Evolutionary conservation across 2,797 vertebrate genomes (phyloP).

Genomic region (Acrocephalus scirpaceus): DNA sequence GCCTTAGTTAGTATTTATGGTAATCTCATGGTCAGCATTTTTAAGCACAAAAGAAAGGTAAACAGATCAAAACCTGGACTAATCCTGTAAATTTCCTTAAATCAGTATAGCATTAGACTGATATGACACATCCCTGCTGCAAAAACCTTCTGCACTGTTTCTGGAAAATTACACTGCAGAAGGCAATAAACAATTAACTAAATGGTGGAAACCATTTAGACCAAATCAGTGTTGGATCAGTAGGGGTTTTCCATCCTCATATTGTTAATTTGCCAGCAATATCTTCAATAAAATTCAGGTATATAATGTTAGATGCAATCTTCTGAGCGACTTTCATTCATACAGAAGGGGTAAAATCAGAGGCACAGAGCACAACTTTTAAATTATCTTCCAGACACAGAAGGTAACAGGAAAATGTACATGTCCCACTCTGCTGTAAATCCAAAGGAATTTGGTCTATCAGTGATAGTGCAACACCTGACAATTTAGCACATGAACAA

Average conservation of each 20-base stretch:
- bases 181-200: neutral
- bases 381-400: neutral
- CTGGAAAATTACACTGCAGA: neutral
- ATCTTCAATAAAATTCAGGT: neutral
- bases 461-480: neutral
- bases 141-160: neutral
- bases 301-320: neutral
- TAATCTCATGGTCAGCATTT: neutral
- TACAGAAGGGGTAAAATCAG: neutral
- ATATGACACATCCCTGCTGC: neutral
- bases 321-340: neutral
- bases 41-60: neutral
- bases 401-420: neutral
- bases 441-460: neutral
- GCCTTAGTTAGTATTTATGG: neutral
- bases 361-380: neutral
- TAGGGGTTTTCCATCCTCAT: neutral
- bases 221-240: neutral
- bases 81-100: neutral
- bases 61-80: neutral
- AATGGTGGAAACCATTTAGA: neutral
- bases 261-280: neutral
- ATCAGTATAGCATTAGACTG: neutral
- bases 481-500: neutral
- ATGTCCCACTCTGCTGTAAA: neutral